These are phyloP conservation scores for Cuniculus paca DNA, from an alignment of 2,797 vertebrate genomes.

Conservation along the genomic window DNA sequence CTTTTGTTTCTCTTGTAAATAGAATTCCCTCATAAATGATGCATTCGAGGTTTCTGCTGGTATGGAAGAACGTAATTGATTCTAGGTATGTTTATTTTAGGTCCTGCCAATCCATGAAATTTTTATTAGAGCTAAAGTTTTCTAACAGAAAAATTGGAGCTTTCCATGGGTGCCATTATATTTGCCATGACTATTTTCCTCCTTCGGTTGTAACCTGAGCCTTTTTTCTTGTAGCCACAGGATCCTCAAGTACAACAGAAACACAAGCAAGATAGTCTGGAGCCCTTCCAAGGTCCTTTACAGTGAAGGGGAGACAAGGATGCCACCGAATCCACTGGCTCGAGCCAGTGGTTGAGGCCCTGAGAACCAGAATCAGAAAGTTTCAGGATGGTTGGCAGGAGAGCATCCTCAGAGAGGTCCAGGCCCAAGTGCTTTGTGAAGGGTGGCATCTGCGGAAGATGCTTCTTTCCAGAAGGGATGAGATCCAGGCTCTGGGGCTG, in stretches of 20 bases:
- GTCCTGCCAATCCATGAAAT: constrained; percentile 38
- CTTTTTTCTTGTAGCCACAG: neutral
- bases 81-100: constrained; percentile 51
- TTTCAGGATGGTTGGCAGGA: accelerated
- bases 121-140: constrained; percentile 63
- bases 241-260: neutral
- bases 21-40: constrained; percentile 65
- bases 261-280: neutral
- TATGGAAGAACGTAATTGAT: constrained; percentile 55
- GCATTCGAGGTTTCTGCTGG: neutral
- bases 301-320: accelerated
- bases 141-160: constrained; percentile 41
- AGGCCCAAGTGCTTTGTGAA: no score
- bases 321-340: accelerated
- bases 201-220: neutral
- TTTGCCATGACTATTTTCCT: neutral
- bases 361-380: neutral
- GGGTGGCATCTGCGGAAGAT: no score
- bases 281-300: accelerated
- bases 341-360: accelerated
- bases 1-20: constrained; percentile 56
- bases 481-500: neutral
- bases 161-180: neutral
- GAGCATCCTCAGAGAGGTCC: neutral
- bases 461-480: neutral